phyloP scores from a whole-genome alignment of 2,113 vertebrate species.

The Calyptommatus sinebrachiatus region DNA sequence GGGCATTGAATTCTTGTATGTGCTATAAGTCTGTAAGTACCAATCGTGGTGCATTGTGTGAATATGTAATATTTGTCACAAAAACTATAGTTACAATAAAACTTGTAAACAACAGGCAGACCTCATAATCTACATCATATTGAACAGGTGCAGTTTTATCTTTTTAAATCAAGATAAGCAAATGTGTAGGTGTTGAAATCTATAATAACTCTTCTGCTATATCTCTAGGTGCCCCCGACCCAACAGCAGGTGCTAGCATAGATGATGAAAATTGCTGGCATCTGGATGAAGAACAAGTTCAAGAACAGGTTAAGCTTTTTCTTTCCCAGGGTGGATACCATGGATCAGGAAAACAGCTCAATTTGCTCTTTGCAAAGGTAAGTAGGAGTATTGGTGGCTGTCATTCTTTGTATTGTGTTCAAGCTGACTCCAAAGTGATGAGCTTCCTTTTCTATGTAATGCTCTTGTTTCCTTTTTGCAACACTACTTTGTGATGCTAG shows the following conservation, averaged over 20 bases:
- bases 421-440: not conserved
- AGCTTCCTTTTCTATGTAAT: not conserved
- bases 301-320: conserved; percentile 97
- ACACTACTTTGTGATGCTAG: not conserved
- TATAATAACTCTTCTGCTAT: conserved; percentile 49
- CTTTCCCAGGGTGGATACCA: conserved; percentile 96
- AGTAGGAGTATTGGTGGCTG: conserved; percentile 21
- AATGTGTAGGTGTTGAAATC: not conserved
- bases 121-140: not conserved
- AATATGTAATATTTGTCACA: not conserved
- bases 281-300: conserved; percentile 96
- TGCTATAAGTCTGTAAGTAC: not conserved
- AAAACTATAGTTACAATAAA: not conserved
- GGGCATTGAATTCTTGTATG: not conserved
- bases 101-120: not conserved
- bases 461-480: not conserved
- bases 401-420: not conserved
- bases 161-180: not conserved
- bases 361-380: conserved; percentile 98
- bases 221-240: conserved; percentile 91
- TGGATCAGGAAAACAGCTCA: conserved; percentile 97
- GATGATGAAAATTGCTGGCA: conserved; percentile 99
- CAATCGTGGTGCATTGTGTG: not conserved
- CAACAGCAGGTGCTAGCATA: conserved; percentile 93
- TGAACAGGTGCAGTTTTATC: not conserved